Evolutionary conservation across 1,140 invertebrate genomes (phyloP).

Genomic region (Microplitis mediator): DNA sequence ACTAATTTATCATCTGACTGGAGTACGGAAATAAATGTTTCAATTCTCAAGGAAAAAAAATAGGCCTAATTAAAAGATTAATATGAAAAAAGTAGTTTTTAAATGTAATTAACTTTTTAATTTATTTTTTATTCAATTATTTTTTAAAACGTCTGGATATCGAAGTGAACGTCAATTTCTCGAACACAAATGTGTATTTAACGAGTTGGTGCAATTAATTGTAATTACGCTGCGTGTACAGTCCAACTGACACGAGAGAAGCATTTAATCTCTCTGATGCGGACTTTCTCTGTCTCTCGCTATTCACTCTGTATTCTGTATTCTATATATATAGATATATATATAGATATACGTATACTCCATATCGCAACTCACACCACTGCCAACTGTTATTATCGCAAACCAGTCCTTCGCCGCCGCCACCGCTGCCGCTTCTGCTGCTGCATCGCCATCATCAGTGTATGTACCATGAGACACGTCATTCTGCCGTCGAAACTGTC

Average conservation of each 20-base stretch:
- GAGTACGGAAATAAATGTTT: no score
- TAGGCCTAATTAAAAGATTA: no score
- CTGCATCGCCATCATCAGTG: constrained; percentile 8
- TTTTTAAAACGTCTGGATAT: neutral
- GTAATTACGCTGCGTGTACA: constrained; percentile 24
- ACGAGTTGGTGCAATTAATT: constrained; percentile 21
- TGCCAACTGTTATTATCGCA: constrained; percentile 26
- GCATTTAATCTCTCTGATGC: constrained; percentile 19
- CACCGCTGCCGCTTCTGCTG: neutral
- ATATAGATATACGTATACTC: no score
- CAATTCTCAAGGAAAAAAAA: no score
- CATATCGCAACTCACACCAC: neutral
- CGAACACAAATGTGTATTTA: constrained; percentile 1
- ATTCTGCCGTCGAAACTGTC: constrained; percentile 27
- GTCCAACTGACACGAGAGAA: constrained; percentile 14
- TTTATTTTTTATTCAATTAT: neutral
- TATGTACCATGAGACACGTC: constrained; percentile 8
- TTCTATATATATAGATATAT: no score
- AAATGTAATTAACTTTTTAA: no score
- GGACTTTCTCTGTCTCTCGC: neutral
- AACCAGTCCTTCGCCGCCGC: constrained; percentile 21
- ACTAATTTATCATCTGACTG: no score
- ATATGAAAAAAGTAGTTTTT: no score
- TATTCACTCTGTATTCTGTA: neutral
- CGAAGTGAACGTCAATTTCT: neutral